A percentile compares a stretch with the other conserved stretches of the same genome.
phyloP scores from a whole-genome alignment of 2,888 invertebrate genomes.

The Scaptomyza cyrtandrae region DNA sequence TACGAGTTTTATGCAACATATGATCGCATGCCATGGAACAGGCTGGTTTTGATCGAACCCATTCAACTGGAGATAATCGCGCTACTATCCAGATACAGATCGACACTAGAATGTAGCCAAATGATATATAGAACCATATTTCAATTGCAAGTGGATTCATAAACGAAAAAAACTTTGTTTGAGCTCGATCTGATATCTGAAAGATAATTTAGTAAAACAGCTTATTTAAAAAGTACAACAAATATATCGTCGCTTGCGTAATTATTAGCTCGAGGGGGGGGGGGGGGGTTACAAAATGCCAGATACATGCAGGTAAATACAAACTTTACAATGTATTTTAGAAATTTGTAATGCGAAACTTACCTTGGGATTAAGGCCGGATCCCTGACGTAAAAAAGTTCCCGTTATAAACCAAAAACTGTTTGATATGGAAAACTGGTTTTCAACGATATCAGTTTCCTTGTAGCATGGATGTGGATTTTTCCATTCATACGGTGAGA shows the following conservation, averaged over 20 bases:
- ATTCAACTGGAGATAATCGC: slow-evolving; percentile 93
- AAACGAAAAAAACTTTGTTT: slow-evolving; percentile 91
- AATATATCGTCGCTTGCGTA: not conserved
- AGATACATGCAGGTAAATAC: too few species aligned
- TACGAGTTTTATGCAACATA: slow-evolving; percentile 59
- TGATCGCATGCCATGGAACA: slow-evolving; percentile 86
- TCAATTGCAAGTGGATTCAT: slow-evolving; percentile 93
- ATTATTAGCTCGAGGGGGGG: too few species aligned
- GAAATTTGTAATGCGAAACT: slow-evolving; percentile 33
- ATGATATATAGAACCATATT: slow-evolving; percentile 92
- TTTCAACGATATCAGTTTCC: slow-evolving; percentile 94
- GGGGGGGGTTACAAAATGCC: too few species aligned
- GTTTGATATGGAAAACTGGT: slow-evolving; percentile 98
- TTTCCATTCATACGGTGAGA: slow-evolving; percentile 98
- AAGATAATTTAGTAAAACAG: slow-evolving; percentile 43
- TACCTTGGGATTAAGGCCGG: slow-evolving; percentile 93
- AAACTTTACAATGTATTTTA: not conserved
- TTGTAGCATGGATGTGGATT: slow-evolving; percentile 92
- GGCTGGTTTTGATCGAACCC: slow-evolving; percentile 87
- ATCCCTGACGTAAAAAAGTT: slow-evolving; percentile 94
- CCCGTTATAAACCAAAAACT: slow-evolving; percentile 96
- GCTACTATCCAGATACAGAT: slow-evolving; percentile 93
- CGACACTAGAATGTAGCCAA: slow-evolving; percentile 92
- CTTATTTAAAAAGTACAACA: not conserved
- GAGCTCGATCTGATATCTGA: slow-evolving; percentile 87